Evolutionary conservation across 2,888 invertebrate genomes (phyloP).

Genomic region (Cheilosia scutellata): DNA sequence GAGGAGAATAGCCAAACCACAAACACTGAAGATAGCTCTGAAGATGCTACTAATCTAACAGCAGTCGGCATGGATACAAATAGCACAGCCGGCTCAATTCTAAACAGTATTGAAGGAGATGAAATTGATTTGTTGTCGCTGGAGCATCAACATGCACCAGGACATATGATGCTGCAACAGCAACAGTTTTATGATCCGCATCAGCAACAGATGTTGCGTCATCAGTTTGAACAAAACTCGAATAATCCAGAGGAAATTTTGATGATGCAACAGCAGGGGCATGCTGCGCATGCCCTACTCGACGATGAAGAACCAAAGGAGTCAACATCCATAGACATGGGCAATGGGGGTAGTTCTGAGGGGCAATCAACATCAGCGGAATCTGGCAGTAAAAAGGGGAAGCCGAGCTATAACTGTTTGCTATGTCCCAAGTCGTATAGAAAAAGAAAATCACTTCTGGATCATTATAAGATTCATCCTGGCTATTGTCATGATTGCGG

Average conservation of each 20-base stretch:
- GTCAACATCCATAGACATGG: constrained; percentile 52
- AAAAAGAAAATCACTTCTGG: constrained; percentile 83
- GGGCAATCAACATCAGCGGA: constrained; percentile 61
- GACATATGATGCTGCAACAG: constrained; percentile 74
- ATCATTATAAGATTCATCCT: constrained; percentile 84
- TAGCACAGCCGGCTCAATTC: constrained; percentile 72
- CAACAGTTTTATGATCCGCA: constrained; percentile 78
- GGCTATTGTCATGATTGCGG: constrained; percentile 84
- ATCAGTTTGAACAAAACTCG: constrained; percentile 75
- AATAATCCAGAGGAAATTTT: constrained; percentile 75
- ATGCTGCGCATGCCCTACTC: constrained; percentile 62
- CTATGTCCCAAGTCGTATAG: constrained; percentile 83
- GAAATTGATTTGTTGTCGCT: constrained; percentile 66
- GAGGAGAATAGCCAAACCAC: constrained; percentile 72
- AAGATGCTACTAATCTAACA: constrained; percentile 73
- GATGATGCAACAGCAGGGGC: constrained; percentile 67
- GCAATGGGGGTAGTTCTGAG: constrained; percentile 47
- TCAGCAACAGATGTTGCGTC: constrained; percentile 73
- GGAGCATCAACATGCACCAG: constrained; percentile 77
- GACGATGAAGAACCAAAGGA: constrained; percentile 74
- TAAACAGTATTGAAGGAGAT: constrained; percentile 75
- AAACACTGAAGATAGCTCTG: constrained; percentile 73
- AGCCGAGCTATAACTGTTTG: constrained; percentile 82
- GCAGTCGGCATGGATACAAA: constrained; percentile 71
- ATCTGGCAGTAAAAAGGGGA: constrained; percentile 79